Evolutionary conservation across 2,797 vertebrate species (phyloP), one percentile per base, ranked within the genome.

Genomic region (Peromyscus melanophrys): DNA sequence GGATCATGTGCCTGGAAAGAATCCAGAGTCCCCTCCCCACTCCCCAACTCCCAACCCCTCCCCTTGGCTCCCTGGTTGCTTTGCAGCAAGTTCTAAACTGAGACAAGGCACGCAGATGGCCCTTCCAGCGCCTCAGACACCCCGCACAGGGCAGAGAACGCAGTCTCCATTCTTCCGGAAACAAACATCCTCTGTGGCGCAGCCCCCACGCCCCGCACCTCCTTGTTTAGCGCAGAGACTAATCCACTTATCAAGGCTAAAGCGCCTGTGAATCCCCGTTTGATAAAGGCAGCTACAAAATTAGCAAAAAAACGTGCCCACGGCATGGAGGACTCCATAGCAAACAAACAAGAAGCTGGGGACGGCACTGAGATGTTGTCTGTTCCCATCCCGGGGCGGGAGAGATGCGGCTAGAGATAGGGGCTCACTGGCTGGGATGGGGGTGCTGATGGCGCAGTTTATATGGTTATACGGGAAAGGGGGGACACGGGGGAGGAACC

Each of bases 171-270:
- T 99, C 97, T 99, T 98, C 5, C 34, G 87, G 90, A 99, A 99
- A 99, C 98, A 99, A 99, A 98, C 98, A 98, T 98, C 98, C 99
- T 98, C 98, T 99, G 98, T 86, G 46, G 98, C 98, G 98, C 98
- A 98, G 98, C 98, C 98, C 98, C 98, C 65, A 97, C 97, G 84
- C 98, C 98, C 98, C 97, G 96, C 98, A 98, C 99, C 98, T 98
- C 98, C 99, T 99, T 99, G 99, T 99, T 98, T 98, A 98, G 98
- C 98, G 98, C 98, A 95, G 98, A 95, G 98, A 98, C 99, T 99
- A 99, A 99, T 99, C 99, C 99, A 99, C 99, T 99, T 99, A 99
- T 98, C 98, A 1, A 90, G 99, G 98, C 98, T 98, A 99, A 98
- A 98, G 98, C 98, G 98, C 98, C 97, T 95, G 98, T 97, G 98